Base-by-base conservation (phyloP, 2,888 invertebrate genomes). In the Microctonus aethiopoides region DNA sequence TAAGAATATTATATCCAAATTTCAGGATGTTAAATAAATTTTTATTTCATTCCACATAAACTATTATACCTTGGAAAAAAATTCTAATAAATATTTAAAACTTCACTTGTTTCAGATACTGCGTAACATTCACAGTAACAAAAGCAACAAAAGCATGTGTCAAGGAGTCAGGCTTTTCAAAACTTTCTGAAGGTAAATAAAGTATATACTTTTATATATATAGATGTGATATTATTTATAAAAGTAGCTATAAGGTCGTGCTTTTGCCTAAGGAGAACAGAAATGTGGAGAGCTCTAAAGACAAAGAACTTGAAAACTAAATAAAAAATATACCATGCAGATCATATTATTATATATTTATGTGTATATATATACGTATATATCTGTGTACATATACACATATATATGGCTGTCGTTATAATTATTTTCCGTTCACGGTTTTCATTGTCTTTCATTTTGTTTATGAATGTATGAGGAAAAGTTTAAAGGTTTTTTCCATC, bases 71-170 rank as follows among this genome's bases (percentile, higher is more conserved):
- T n/a, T n/a, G n/a, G n/a, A n/a, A n/a, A n/a, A n/a, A n/a, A n/a
- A n/a, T n/a, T n/a, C n/a, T n/a, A n/a, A n/a, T n/a, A n/a, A n/a
- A 20, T 11, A 54, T 61, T 36, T 60, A 65, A 71, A 56, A 70
- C 34, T 70, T 69, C 78, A 76, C 77, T 83, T 80, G 71, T 90
- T 91, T 41, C 91, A 96, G 96, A 86, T 95, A 96, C 86, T 95
- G 95, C 86, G 93, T 95, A 2, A 92, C 93, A 83, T 96, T 94
- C 83, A 93, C 94, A 86, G 92, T 96, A 67, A 89, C 92, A 74
- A 95, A 94, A 87, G 92, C 94, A 11, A 92, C 94, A 36, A 94
- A 94, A 82, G 92, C 93, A 7, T 95, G 95, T 86, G 91, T 93
- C 84, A 91, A 92, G 80, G 92, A 94, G 81, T 89, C 91, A 11